Evolutionary conservation across 2,113 vertebrate genomes (phyloP).

Genomic region (Tiliqua scincoides): DNA sequence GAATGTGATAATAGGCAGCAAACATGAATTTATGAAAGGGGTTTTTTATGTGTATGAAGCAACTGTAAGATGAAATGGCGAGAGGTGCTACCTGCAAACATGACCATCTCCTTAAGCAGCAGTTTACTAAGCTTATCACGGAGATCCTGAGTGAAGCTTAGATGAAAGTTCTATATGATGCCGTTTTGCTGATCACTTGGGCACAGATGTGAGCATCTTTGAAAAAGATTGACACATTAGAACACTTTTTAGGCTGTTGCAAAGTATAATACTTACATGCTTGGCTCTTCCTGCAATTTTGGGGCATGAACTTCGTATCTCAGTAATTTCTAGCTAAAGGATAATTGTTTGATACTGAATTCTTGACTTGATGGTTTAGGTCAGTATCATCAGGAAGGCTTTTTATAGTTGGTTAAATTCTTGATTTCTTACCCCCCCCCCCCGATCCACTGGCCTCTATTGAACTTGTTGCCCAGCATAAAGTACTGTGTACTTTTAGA

Average conservation of each 20-base stretch:
- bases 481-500: background rate
- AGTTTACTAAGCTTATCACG: background rate
- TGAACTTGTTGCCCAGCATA: background rate
- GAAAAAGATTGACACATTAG: constrained; percentile 36
- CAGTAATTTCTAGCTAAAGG: background rate
- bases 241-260: background rate
- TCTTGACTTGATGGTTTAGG: background rate
- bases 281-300: constrained; percentile 14
- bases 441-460: background rate
- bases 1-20: background rate
- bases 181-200: background rate
- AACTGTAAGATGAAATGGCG: background rate
- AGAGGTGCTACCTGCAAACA: too few relatives aligned
- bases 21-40: background rate
- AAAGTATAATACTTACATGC: background rate
- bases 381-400: background rate
- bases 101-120: background rate
- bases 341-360: background rate
- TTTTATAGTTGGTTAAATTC: too few relatives aligned
- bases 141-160: constrained; percentile 32
- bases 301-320: background rate
- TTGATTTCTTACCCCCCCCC: too few relatives aligned
- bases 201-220: background rate
- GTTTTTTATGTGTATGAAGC: background rate
- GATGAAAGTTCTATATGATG: constrained; percentile 26